phyloP scores from a whole-genome alignment of 2,797 vertebrate genomes.

The Erpetoichthys calabaricus region DNA sequence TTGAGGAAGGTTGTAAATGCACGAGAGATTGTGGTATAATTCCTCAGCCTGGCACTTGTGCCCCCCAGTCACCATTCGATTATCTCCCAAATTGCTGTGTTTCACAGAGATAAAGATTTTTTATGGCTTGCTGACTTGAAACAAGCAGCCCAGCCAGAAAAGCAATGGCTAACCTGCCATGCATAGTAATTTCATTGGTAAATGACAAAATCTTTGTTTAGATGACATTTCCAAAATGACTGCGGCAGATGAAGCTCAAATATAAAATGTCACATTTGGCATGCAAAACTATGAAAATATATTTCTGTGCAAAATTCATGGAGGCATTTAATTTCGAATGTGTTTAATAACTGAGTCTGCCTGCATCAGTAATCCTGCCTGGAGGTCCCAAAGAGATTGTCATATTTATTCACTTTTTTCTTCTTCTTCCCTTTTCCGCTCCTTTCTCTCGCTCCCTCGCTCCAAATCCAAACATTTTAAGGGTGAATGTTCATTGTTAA shows the following conservation, averaged over 20 bases:
- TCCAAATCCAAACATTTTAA: slow-evolving; percentile 79
- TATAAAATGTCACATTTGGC: slow-evolving; percentile 99
- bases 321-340: slow-evolving; percentile 99
- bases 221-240: slow-evolving; percentile 97
- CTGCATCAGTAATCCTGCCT: slow-evolving; percentile 98
- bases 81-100: slow-evolving; percentile 99
- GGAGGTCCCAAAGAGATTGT: slow-evolving; percentile 94
- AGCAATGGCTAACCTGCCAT: slow-evolving; percentile 83
- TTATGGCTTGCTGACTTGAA: slow-evolving; percentile 99
- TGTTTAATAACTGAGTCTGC: slow-evolving; percentile 97
- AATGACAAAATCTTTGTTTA: slow-evolving; percentile 99
- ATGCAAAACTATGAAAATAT: slow-evolving; percentile 99
- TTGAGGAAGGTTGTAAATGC: slow-evolving; percentile 98
- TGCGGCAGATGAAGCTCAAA: slow-evolving; percentile 92
- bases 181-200: slow-evolving; percentile 96
- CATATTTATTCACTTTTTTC: slow-evolving; percentile 93
- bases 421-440: slow-evolving; percentile 36
- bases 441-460: too few relatives aligned
- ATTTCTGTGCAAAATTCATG: slow-evolving; percentile 99
- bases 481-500: slow-evolving; percentile 97
- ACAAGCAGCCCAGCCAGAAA: slow-evolving; percentile 81
- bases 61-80: slow-evolving; percentile 99
- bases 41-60: slow-evolving; percentile 99
- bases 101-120: slow-evolving; percentile 99
- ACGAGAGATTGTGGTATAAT: slow-evolving; percentile 98